Conservation (phyloP, 2,888 invertebrate species). For the Charanyca ferruginea region DNA sequence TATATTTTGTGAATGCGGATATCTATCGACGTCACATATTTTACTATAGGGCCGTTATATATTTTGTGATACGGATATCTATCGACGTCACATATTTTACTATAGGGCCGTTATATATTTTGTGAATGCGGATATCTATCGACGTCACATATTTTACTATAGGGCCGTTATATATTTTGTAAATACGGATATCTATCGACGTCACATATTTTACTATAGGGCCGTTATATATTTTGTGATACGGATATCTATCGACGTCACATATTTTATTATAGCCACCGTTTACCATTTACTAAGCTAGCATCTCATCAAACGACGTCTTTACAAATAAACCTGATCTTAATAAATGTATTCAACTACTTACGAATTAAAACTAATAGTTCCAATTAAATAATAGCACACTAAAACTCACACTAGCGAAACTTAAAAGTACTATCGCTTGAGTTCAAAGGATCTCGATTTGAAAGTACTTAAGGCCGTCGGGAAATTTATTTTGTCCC, state of each 20-base stretch:
- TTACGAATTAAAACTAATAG: constrained; percentile 6
- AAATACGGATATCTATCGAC: no score
- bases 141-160: no score
- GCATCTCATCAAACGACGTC: background rate
- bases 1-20: no score
- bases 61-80: no score
- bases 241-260: background rate
- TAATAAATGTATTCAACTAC: constrained; percentile 11
- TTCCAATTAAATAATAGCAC: constrained; percentile 26
- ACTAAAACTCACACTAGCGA: constrained; percentile 26
- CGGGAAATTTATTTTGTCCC: constrained; percentile 70
- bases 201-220: no score
- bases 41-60: no score
- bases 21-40: no score
- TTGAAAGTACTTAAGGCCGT: constrained; percentile 67
- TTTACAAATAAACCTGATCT: background rate
- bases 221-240: no score
- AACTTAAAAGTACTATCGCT: constrained; percentile 51
- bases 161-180: no score
- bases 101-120: no score
- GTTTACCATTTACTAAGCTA: constrained; percentile 1
- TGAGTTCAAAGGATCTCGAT: constrained; percentile 57
- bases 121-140: no score
- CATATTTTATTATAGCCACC: background rate
- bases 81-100: no score